phyloP scores from a whole-genome alignment of 2,113 vertebrate species.

The Rhynchomys soricoides region DNA sequence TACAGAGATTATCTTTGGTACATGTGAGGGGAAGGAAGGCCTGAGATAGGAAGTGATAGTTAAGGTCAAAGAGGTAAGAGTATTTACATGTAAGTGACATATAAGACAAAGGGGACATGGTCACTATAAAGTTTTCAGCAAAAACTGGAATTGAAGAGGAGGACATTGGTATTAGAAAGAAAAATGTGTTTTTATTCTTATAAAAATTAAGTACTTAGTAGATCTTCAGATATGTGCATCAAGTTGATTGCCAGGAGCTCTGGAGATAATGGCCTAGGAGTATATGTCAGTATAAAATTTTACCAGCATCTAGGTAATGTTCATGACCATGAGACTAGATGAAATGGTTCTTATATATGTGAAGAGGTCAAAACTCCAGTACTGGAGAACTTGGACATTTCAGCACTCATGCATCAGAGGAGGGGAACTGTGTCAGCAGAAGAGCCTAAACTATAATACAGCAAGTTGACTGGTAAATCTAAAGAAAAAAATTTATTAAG shows the following conservation, averaged over 20 bases:
- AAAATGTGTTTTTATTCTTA: background rate
- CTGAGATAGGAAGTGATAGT: background rate
- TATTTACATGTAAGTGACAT: background rate
- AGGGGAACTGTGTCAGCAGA: background rate
- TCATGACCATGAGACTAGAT: background rate
- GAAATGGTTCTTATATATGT: background rate
- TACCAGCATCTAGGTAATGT: background rate
- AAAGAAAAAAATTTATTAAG: background rate
- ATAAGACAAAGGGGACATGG: background rate
- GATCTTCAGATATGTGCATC: background rate
- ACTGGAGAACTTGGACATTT: background rate
- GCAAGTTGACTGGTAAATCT: too few species aligned
- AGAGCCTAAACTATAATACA: background rate
- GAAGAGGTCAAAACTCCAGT: background rate
- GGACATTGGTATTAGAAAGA: too few species aligned
- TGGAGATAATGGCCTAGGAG: background rate
- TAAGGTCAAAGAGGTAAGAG: background rate
- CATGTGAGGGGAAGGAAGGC: background rate
- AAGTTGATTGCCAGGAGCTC: background rate
- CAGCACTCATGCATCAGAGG: background rate
- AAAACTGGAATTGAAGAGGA: background rate
- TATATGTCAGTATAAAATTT: background rate
- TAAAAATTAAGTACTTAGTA: background rate
- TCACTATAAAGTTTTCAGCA: background rate
- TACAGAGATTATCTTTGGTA: background rate